phyloP scores from a whole-genome alignment of 1,140 invertebrate genomes.

The Pomacea maculata region DNA sequence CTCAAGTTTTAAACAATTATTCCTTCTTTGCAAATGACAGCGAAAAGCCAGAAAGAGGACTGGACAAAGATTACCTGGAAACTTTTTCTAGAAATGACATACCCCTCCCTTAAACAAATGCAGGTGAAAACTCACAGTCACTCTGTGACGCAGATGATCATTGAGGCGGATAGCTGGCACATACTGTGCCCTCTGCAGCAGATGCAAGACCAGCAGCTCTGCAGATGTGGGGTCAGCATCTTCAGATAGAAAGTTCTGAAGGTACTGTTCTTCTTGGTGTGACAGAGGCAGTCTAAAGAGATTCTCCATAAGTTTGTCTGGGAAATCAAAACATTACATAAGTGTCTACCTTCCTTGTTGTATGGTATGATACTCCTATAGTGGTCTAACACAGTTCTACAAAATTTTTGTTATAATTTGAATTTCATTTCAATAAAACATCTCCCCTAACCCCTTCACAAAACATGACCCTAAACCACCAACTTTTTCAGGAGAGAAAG shows the following conservation, averaged over 20 bases:
- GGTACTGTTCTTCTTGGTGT: conserved; percentile 69
- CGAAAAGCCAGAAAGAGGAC: too few relatives aligned
- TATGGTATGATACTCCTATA: not conserved
- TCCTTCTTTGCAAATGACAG: not conserved
- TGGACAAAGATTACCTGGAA: not conserved
- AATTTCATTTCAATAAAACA: too few relatives aligned
- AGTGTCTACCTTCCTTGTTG: too few relatives aligned
- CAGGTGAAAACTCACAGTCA: conserved; percentile 39
- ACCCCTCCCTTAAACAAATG: not conserved
- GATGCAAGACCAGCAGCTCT: conserved; percentile 68
- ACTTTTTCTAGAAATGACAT: not conserved
- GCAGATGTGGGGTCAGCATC: conserved; percentile 66
- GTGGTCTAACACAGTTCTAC: too few relatives aligned
- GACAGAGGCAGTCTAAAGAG: conserved; percentile 70
- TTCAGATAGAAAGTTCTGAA: conserved; percentile 69
- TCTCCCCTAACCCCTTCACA: too few relatives aligned
- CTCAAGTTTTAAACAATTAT: not conserved
- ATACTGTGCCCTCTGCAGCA: conserved; percentile 64
- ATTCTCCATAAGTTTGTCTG: conserved; percentile 66
- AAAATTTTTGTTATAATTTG: too few relatives aligned
- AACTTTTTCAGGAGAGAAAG: too few relatives aligned
- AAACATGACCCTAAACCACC: too few relatives aligned
- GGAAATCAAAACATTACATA: conserved; percentile 13
- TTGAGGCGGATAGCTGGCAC: conserved; percentile 63
- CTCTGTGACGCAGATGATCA: conserved; percentile 56